phyloP scores from a whole-genome alignment of 2,888 invertebrate species.

The Buathra laborator region DNA sequence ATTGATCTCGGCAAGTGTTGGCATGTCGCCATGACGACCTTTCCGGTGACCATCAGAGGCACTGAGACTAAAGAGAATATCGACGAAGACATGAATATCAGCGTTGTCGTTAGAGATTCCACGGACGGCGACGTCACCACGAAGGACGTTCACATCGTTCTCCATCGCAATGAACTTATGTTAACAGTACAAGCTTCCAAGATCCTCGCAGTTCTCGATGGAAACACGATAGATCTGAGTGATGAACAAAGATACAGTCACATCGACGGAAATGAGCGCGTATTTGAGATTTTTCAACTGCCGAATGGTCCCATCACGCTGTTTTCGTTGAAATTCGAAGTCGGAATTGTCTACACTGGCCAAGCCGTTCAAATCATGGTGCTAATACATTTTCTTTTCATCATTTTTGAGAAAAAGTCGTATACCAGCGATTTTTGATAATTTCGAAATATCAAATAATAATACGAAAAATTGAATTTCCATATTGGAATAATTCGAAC shows the following conservation, averaged over 20 bases:
- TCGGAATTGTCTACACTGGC: background rate
- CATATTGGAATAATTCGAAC: no score
- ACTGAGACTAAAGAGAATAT: background rate
- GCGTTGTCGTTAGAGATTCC: background rate
- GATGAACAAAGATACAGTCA: background rate
- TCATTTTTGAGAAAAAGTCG: background rate
- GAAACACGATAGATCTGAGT: background rate
- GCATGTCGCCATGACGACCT: constrained; percentile 88
- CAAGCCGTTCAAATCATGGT: background rate
- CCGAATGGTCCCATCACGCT: background rate
- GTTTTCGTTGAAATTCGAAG: background rate
- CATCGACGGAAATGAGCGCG: background rate
- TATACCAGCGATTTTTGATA: background rate
- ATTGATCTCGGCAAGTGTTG: constrained; percentile 87
- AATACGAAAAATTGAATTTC: no score
- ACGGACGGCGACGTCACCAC: background rate
- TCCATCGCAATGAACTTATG: background rate
- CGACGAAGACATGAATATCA: background rate
- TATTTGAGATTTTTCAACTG: background rate
- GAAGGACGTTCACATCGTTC: background rate
- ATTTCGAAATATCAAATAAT: no score
- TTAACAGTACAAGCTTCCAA: background rate
- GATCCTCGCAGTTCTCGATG: background rate
- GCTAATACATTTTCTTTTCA: background rate
- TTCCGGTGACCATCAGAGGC: constrained; percentile 72